Base-by-base conservation (phyloP, 2,797 vertebrate species). In the Pipistrellus kuhlii region DNA sequence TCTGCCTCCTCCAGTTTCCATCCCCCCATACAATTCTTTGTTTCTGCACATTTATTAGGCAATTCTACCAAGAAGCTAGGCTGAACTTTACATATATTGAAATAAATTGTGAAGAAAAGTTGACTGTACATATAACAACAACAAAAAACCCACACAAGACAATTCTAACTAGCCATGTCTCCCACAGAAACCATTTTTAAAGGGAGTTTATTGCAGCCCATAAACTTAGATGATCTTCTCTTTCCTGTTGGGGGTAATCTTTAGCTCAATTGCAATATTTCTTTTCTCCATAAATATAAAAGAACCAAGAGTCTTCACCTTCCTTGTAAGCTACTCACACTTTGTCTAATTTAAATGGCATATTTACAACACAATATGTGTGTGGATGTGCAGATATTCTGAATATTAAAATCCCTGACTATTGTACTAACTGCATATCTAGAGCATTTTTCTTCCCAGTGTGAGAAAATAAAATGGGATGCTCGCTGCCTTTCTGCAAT, bases 161-260 rank as follows among this genome's bases (percentile, higher is more conserved):
- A 75, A 55, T 72, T 93, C 48, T 86, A 84, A 76, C 9, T 38
- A 76, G 12, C 10, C 38, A 17, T 32, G 8, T 81, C 88, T 89
- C 59, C 76, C 27, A 82, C 30, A 68, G 68, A 94, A 87, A 83
- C 8, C 53, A 62, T 86, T 93, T 92, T 96, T 84, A 87, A 93
- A 78, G 27, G 53, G 32, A 85, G 44, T 41, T 55, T 51, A 86
- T 66, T 66, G 66, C 20, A 53, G 41, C 27, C 2, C 51, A 30
- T 55, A 81, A 87, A 91, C 55, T 25, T 57, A 83, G 27, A 53
- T 68, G 77, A 51, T 8, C 3, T 81, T 89, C 91, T 82, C n/a
- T 88, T 95, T 89, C 23, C 30, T 69, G 7, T 57, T 84, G 38
- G 11, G 20, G 14, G 77, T 85, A 66, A 88, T 8, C 13, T 92